These are phyloP conservation scores for Holocentrus rufus DNA, from an alignment of 2,797 vertebrate genomes.

Conservation along the genomic window DNA sequence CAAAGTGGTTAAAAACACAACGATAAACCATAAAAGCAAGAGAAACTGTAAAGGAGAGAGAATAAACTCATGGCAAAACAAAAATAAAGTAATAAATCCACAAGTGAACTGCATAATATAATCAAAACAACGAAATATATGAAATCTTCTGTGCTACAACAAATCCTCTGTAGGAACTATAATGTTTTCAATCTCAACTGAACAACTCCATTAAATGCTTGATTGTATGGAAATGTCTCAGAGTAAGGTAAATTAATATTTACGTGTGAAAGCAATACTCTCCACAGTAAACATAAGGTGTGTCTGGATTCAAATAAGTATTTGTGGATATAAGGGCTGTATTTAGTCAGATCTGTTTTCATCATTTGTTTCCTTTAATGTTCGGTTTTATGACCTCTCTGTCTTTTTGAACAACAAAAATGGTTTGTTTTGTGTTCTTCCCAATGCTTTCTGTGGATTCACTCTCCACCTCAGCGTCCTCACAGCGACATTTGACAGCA, in stretches of 20 bases:
- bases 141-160: no score
- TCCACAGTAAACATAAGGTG: background rate
- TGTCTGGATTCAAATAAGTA: background rate
- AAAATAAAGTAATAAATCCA: no score
- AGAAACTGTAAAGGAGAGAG: no score
- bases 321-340: background rate
- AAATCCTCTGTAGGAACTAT: no score
- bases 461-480: background rate
- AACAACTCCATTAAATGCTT: background rate
- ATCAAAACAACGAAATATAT: background rate
- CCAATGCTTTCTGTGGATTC: slow-evolving; percentile 25
- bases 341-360: background rate
- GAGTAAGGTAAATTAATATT: background rate
- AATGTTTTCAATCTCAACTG: background rate
- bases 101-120: no score
- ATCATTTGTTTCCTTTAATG: slow-evolving; percentile 38
- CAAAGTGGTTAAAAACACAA: no score
- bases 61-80: no score
- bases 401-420: slow-evolving; percentile 61
- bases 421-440: slow-evolving; percentile 32
- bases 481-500: slow-evolving; percentile 36
- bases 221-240: background rate
- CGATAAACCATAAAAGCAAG: no score
- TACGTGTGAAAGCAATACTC: background rate
- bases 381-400: slow-evolving; percentile 1